Conservation (phyloP, 2,113 vertebrate species). For the Phaetusa simplex region DNA sequence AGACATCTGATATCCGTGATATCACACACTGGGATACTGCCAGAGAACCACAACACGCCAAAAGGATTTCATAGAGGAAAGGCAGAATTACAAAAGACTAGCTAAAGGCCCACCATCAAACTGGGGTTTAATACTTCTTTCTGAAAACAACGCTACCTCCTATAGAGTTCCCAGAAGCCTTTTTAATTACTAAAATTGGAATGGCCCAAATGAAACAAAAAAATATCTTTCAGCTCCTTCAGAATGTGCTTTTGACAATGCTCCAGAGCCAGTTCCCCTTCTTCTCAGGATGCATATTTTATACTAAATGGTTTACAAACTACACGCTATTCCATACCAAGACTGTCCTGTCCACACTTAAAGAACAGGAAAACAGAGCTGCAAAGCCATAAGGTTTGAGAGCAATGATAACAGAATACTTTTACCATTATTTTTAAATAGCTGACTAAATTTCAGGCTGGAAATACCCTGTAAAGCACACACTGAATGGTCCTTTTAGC, state of each 20-base stretch:
- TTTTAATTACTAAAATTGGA: neutral
- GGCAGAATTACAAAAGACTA: slow-evolving; percentile 18
- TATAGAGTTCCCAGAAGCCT: neutral
- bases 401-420: neutral
- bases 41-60: slow-evolving; percentile 20
- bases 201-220: neutral
- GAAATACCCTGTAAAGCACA: neutral
- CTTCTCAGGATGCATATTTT: neutral
- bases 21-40: slow-evolving; percentile 21
- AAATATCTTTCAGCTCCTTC: neutral
- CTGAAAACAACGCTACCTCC: neutral
- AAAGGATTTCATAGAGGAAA: slow-evolving; percentile 48
- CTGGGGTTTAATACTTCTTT: neutral
- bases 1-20: slow-evolving; percentile 26
- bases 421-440: neutral
- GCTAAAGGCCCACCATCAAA: neutral
- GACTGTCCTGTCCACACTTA: neutral
- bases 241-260: neutral
- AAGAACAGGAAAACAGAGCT: neutral
- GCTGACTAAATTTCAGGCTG: neutral
- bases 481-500: neutral
- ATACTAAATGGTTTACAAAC: neutral
- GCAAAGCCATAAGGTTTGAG: neutral
- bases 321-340: neutral
- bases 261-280: neutral